A percentile compares a stretch with the other conserved stretches of the same genome.
These are phyloP conservation scores for Panthera leo DNA, from an alignment of 2,113 vertebrate genomes.

Conservation along the genomic window DNA sequence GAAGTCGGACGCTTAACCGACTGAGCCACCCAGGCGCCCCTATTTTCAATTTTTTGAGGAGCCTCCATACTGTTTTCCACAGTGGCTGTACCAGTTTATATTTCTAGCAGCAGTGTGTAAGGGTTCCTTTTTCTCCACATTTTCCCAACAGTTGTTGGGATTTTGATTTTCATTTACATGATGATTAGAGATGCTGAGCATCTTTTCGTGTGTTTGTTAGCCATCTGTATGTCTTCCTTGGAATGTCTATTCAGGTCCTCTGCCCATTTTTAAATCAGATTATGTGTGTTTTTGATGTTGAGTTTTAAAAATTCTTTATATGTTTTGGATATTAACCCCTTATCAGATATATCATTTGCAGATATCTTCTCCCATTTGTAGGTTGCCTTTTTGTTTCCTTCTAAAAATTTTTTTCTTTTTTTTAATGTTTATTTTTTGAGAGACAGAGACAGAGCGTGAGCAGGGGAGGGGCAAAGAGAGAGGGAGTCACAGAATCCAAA, in stretches of 20 bases:
- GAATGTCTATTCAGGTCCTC: neutral
- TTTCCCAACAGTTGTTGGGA: neutral
- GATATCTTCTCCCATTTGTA: neutral
- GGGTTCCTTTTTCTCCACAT: neutral
- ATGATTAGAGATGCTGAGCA: neutral
- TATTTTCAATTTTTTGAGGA: neutral
- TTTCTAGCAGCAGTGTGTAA: neutral
- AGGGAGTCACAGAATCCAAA: no score
- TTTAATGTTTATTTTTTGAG: no score
- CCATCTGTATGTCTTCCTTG: neutral
- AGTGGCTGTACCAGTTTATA: neutral
- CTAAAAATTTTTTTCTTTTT: no score
- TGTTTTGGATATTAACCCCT: neutral
- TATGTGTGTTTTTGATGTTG: neutral
- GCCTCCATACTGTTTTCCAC: neutral
- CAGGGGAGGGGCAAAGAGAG: no score
- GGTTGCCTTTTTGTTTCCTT: neutral
- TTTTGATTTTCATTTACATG: neutral
- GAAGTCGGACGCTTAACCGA: no score
- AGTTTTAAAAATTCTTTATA: neutral
- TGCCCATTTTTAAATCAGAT: neutral
- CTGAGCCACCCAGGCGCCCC: no score
- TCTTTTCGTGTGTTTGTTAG: neutral
- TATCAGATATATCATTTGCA: neutral
- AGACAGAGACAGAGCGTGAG: no score